phyloP scores from a whole-genome alignment of 2,113 vertebrate genomes.

The Coturnix japonica region DNA sequence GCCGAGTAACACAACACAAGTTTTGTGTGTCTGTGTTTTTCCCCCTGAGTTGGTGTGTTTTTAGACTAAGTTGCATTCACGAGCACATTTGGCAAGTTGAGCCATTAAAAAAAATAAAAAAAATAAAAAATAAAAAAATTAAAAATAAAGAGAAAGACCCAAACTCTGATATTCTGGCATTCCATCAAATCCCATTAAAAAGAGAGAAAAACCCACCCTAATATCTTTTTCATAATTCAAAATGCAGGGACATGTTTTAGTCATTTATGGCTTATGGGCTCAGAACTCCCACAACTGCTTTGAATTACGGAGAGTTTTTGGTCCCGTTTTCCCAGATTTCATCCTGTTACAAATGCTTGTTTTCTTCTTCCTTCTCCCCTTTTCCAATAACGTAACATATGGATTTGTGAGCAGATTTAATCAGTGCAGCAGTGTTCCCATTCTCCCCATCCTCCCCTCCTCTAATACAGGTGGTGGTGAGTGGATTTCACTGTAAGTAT shows the following conservation, averaged over 20 bases:
- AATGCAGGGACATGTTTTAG: constrained; percentile 59
- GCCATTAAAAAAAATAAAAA: neutral
- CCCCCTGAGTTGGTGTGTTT: neutral
- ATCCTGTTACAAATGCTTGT: constrained; percentile 1
- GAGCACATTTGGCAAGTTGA: constrained; percentile 18
- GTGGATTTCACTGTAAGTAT: neutral
- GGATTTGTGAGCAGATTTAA: neutral
- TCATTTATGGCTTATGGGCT: constrained; percentile 54
- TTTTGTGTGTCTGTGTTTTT: constrained; percentile 1
- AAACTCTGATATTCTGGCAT: constrained; percentile 40
- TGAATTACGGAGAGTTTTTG: constrained; percentile 21
- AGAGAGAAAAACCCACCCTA: constrained; percentile 44
- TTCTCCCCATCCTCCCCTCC: neutral
- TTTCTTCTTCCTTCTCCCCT: constrained; percentile 32
- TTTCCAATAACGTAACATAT: neutral
- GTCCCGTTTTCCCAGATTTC: constrained; percentile 48
- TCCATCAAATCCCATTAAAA: constrained; percentile 47
- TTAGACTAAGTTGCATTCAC: constrained; percentile 16
- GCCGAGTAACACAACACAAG: neutral
- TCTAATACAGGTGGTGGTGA: neutral
- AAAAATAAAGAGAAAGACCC: neutral
- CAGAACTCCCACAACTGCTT: constrained; percentile 43
- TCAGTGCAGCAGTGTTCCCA: neutral
- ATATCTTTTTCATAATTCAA: constrained; percentile 52
- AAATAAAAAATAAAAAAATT: neutral